Evolutionary conservation across 2,797 vertebrate genomes (phyloP), one percentile per base, ranked within the genome.

Genomic region (Lutjanus argentimaculatus): DNA sequence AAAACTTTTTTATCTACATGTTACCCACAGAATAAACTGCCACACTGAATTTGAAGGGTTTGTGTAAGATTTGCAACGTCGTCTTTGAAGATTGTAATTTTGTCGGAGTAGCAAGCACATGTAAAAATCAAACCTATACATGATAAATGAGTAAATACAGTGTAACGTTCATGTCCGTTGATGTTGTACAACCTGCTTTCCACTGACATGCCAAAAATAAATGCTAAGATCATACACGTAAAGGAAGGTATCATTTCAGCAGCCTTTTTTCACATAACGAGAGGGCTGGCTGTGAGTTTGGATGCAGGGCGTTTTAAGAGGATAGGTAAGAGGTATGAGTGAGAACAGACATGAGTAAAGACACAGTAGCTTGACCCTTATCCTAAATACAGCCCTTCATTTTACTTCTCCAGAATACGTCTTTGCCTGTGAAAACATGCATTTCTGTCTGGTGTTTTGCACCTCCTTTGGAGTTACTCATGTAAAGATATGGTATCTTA

Each of bases 291-390:
- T 61, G 16, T 65, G 52, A 4, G 10, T 48, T 11, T 43, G 16
- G 13, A 16, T 8, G 19, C 19, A 40, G 7, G 7, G 10, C 15
- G 19, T 55, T 22, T 25, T 1, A 45, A 48, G 16, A 61, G 40
- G 61, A 45, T 9, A 15, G 22, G n/a, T 72, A 3, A 25, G 40
- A 8, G 2, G 11, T 21, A 5, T 5, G 48, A 40, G 25, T 6
- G 10, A 30, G 13, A 69, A 42, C n/a, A 25, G 40, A 13, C 62
- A n/a, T 16, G 42, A 52, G 53, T 36, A 57, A 51, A n/a, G 43
- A 61, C 46, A 76, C n/a, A 36, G 19, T 66, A 19, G 8, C 16
- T 51, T 46, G 15, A 76, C 52, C 57, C 1, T 67, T 67, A 51
- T 45, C 43, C 25, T 49, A 5, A 58, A 67, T 17, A 42, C 4